Conservation (phyloP, 1,140 invertebrate species). For the Ceratina japonica region DNA sequence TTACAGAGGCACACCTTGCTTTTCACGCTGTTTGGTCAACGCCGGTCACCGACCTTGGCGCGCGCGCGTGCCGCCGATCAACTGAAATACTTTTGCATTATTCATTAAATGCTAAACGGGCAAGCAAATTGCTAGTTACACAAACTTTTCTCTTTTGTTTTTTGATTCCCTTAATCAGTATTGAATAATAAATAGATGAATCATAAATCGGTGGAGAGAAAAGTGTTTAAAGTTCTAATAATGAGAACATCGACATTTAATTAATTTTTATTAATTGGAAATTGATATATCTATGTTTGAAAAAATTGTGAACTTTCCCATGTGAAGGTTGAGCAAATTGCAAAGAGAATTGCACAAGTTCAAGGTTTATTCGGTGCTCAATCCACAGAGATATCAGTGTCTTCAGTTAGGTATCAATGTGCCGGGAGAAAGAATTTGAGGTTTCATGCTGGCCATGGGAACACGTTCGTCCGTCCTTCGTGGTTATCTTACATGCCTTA, state of each 20-base stretch:
- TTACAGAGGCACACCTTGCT: slow-evolving; percentile 41
- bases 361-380: neutral
- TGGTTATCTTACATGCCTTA: neutral
- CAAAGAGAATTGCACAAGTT: neutral
- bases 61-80: slow-evolving; percentile 20
- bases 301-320: neutral
- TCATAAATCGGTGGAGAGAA: too few species aligned
- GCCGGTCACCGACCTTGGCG: slow-evolving; percentile 65
- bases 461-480: slow-evolving; percentile 23
- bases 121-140: neutral
- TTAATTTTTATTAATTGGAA: neutral
- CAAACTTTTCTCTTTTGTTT: too few species aligned
- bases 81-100: slow-evolving; percentile 18
- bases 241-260: neutral
- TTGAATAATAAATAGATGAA: too few species aligned
- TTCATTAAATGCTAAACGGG: neutral
- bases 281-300: neutral
- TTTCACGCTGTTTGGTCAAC: slow-evolving; percentile 63
- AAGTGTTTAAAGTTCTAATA: neutral
- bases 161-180: neutral
- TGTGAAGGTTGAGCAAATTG: neutral
- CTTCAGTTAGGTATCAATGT: neutral
- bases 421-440: slow-evolving; percentile 27
- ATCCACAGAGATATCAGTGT: neutral
- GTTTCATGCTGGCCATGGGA: slow-evolving; percentile 3